Evolutionary conservation across 2,113 vertebrate species (phyloP).

Genomic region (Mus musculus): DNA sequence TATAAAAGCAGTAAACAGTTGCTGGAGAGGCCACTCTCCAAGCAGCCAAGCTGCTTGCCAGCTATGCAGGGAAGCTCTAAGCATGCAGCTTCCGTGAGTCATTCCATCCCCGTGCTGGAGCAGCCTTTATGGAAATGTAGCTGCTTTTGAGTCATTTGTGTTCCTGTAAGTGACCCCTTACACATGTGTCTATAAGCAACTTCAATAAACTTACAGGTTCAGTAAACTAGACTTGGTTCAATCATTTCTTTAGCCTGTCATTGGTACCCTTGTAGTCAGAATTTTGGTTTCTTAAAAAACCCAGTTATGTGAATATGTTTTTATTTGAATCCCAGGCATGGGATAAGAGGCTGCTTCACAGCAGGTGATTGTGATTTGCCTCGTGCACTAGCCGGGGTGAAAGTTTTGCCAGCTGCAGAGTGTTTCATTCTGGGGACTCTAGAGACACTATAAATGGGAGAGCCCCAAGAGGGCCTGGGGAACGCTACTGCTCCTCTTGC

Average conservation of each 20-base stretch:
- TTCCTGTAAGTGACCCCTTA: background rate
- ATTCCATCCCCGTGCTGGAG: background rate
- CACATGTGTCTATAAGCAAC: background rate
- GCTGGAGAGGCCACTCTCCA: background rate
- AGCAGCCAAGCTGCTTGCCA: background rate
- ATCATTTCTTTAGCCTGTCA: background rate
- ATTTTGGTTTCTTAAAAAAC: no score
- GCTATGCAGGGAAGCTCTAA: background rate
- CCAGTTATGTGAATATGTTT: no score
- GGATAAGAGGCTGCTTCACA: no score
- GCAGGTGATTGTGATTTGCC: no score
- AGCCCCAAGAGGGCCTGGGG: no score
- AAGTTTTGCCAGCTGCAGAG: no score
- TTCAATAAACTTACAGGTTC: background rate
- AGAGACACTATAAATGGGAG: no score
- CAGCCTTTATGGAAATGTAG: background rate
- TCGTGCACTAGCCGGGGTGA: no score
- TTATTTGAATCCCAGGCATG: no score
- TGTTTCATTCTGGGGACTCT: no score
- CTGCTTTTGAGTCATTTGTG: background rate
- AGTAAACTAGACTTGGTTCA: background rate
- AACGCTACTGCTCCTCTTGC: no score
- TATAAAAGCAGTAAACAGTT: background rate
- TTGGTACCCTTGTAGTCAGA: no score
- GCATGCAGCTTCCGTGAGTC: background rate